Evolutionary conservation across 2,888 invertebrate genomes (phyloP), one percentile per base, ranked within the genome.

Genomic region (Ectropis crepuscularia): DNA sequence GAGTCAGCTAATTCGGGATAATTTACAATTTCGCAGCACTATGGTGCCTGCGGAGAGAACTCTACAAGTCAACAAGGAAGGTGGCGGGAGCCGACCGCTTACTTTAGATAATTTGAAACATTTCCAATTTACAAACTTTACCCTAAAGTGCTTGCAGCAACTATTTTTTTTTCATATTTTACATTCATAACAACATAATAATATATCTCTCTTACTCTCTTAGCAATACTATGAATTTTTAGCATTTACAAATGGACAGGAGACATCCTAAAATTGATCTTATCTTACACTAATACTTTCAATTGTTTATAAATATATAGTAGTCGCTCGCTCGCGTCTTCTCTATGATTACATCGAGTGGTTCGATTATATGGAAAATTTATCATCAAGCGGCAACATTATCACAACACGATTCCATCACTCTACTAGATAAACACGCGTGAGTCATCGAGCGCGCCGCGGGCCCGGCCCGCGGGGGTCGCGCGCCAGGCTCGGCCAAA

Each of bases 61-160:
- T 64, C 37, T 67, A 57, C 50, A 59, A 58, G 58, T 68, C 53
- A 63, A 67, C 67, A 62, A 60, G 10, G 47, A 68, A 67, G 64
- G 74, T 68, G 68, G 59, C 64, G 51, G 68, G 68, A 59, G 63
- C 61, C 71, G 72, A 65, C 65, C 45, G 57, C 61, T 65, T 61
- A 70, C 53, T 57, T 63, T 62, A 68, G 63, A 69, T 64, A 61
- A 71, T 74, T 78, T 78, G 69, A 77, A 79, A 78, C 73, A 74
- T 73, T 73, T 74, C 72, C 72, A 77, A 77, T 77, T 74, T 78
- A 76, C 74, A 75, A 67, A 57, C 53, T 70, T 70, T 72, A 72
- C 65, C 67, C 73, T 73, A 72, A 71, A 69, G 66, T 70, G 71
- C 60, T 62, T 63, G 69, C 65, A 72, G 67, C 67, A 67, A 66